A percentile compares a stretch with the other conserved stretches of the same genome.
phyloP scores from a whole-genome alignment of 2,113 vertebrate genomes.

The Pithys albifrons region DNA sequence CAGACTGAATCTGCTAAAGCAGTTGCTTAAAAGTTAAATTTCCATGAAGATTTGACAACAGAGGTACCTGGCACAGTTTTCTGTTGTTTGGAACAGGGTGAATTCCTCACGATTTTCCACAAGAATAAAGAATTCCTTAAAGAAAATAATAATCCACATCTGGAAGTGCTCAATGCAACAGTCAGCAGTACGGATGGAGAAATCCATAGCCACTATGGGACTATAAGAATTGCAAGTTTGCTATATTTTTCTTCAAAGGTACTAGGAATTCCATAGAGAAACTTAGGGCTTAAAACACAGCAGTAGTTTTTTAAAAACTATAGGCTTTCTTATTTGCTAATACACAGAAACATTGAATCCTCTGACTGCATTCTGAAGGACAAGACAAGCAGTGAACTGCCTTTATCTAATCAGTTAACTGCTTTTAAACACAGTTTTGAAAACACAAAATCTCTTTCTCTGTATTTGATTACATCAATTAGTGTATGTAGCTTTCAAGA shows the following conservation, averaged over 20 bases:
- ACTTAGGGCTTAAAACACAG: not conserved
- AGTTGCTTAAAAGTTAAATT: not conserved
- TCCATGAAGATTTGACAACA: constrained; percentile 3
- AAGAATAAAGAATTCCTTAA: constrained; percentile 32
- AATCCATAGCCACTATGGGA: constrained; percentile 20
- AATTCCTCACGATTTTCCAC: not conserved
- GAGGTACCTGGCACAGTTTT: not conserved
- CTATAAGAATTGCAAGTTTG: not conserved
- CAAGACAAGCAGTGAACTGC: not conserved
- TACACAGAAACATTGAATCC: not conserved
- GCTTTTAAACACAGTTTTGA: constrained; percentile 41
- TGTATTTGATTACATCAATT: constrained; percentile 48
- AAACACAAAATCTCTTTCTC: constrained; percentile 38
- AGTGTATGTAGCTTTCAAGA: constrained; percentile 49
- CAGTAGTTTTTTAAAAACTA: not conserved
- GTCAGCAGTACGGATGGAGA: not conserved
- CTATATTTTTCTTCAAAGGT: not conserved
- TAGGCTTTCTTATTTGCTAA: not conserved
- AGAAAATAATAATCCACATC: constrained; percentile 25
- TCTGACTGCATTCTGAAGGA: not conserved
- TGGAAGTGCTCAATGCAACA: constrained; percentile 28
- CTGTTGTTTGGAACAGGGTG: not conserved
- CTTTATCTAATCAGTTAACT: constrained; percentile 47
- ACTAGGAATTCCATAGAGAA: not conserved
- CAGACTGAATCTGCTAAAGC: not conserved